These are phyloP conservation scores for Aix galericulata DNA, from an alignment of 2,113 vertebrate genomes.

Conservation along the genomic window DNA sequence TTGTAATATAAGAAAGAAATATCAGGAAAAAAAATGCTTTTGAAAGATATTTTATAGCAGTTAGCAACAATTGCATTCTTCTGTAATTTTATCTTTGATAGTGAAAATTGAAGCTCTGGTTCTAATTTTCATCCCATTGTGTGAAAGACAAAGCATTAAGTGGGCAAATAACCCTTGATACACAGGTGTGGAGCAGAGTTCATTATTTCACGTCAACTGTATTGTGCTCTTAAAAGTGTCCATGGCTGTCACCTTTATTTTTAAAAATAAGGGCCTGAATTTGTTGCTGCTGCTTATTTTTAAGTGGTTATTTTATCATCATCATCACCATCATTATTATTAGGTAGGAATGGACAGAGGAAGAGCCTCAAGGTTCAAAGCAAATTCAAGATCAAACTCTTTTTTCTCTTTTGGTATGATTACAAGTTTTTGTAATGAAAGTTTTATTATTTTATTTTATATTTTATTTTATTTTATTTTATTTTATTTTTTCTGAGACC, in stretches of 20 bases:
- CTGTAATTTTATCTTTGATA: background rate
- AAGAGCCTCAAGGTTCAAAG: background rate
- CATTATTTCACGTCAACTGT: background rate
- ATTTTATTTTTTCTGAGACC: background rate
- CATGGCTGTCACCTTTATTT: background rate
- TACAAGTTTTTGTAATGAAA: background rate
- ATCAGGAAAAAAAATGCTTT: background rate
- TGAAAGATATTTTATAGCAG: background rate
- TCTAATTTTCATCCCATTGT: background rate
- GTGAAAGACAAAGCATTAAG: background rate
- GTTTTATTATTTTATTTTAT: background rate
- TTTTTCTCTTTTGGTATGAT: background rate
- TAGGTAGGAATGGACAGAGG: too few species aligned
- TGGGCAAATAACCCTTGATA: background rate
- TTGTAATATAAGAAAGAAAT: background rate
- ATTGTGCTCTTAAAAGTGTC: background rate
- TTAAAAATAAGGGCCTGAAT: background rate
- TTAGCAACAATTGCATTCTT: background rate
- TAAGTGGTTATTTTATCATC: background rate
- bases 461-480: background rate
- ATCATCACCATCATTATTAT: too few species aligned
- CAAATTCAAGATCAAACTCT: background rate
- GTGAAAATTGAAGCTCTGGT: background rate
- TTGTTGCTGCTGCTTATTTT: background rate
- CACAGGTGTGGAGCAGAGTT: background rate